Evolutionary conservation across 2,797 vertebrate genomes (phyloP), one percentile per base, ranked within the genome.

Genomic region (Decapterus maruadsi): DNA sequence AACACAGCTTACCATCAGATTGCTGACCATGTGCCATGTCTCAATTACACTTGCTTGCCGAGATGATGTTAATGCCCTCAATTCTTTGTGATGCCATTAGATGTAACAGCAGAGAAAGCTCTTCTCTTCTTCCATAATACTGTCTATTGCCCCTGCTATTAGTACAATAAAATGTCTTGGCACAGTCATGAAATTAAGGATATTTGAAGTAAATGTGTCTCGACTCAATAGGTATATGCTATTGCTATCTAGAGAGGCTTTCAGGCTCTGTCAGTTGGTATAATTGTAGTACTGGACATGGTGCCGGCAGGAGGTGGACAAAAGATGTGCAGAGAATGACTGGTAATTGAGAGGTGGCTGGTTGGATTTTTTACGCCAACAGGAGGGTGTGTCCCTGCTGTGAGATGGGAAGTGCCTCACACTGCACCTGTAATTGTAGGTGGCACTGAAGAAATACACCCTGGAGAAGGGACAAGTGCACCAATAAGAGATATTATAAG

Each of bases 121-220:
- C 42, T 81, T 90, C 89, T 53, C n/a, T 8, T 66, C 50, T 59
- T 75, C n/a, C 31, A 55, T 82, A 80, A 80, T 46, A 76, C 63
- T 17, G 22, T 80, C 10, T 70, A 68, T 78, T 72, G 71, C 77
- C 66, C 3, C 0, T 8, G 14, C 34, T 57, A 43, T 19, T 1
- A 74, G 65, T 46, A 63, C 53, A 74, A 68, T 82, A 19, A 77
- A 88, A 81, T 73, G 69, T 56, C 65, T 76, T 67, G 48, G 7
- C 53, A 42, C 12, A 31, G 43, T 67, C 67, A 20, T 81, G 66
- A 78, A 89, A 84, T 53, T 22, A 38, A 75, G 65, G 16, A 75
- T 60, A 78, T 88, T 89, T 88, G 68, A 86, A 90, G 90, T 78
- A 77, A 91, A 91, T 63, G 76, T 50, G 77, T 87, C 77, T 80